Evolutionary conservation across 64 coral and sea anemone species (phyloP).

Genomic region (Montipora sp.): DNA sequence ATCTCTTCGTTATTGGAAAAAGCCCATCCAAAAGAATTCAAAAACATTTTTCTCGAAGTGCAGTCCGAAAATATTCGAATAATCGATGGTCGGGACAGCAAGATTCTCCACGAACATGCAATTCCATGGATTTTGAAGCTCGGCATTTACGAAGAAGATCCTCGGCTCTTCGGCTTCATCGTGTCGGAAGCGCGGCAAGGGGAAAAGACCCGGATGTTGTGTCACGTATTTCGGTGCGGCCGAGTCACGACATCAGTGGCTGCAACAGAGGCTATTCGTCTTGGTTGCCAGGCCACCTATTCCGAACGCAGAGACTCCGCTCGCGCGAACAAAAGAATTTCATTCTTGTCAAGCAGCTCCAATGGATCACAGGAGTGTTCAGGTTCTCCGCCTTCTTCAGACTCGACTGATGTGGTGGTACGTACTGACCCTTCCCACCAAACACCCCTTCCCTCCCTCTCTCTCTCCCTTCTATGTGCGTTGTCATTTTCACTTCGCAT

Average conservation of each 20-base stretch:
- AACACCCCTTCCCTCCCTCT: no score
- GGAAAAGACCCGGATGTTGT: slow-evolving; percentile 86
- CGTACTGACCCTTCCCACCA: neutral
- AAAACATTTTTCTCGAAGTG: slow-evolving; percentile 72
- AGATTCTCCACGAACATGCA: slow-evolving; percentile 55
- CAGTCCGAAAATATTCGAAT: slow-evolving; percentile 66
- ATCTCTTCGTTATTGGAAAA: slow-evolving; percentile 77
- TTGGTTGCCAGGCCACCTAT: slow-evolving; percentile 89
- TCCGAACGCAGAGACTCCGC: slow-evolving; percentile 67
- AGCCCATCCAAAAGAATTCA: slow-evolving; percentile 76
- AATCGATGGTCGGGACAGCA: slow-evolving; percentile 40
- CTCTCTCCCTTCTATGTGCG: no score
- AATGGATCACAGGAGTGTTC: neutral
- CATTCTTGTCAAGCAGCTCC: slow-evolving; percentile 52
- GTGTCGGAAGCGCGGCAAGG: slow-evolving; percentile 91
- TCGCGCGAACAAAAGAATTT: slow-evolving; percentile 47
- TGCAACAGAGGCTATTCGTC: slow-evolving; percentile 76
- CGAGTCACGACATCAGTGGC: slow-evolving; percentile 81
- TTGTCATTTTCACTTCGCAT: no score
- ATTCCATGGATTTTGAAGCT: slow-evolving; percentile 90
- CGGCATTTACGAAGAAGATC: slow-evolving; percentile 89
- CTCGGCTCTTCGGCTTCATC: slow-evolving; percentile 91
- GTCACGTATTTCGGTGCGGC: slow-evolving; percentile 97
- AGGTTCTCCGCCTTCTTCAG: neutral
- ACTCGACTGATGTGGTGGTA: neutral